phyloP scores from a whole-genome alignment of 1,140 invertebrate species.

The Brachionus manjavacas region DNA sequence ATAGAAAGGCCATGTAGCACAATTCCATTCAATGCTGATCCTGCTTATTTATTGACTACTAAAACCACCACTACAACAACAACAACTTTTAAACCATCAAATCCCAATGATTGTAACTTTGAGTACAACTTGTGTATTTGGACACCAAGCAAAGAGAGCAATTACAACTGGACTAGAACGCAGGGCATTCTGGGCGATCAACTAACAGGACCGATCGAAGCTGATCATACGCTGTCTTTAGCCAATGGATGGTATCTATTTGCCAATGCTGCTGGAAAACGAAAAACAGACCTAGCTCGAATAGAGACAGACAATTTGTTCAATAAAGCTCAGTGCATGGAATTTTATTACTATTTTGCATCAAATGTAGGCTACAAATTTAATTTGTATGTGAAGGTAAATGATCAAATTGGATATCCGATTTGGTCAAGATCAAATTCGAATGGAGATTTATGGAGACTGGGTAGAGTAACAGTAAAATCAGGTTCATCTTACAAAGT shows the following conservation, averaged over 20 bases:
- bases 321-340: slow-evolving; percentile 5
- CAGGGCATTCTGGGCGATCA: slow-evolving; percentile 5
- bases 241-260: slow-evolving; percentile 54
- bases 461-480: slow-evolving; percentile 46
- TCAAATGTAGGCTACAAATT: slow-evolving; percentile 5
- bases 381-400: slow-evolving; percentile 24
- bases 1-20: slow-evolving; percentile 48
- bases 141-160: neutral
- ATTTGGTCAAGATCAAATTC: slow-evolving; percentile 50
- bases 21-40: slow-evolving; percentile 47
- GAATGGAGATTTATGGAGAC: slow-evolving; percentile 52
- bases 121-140: slow-evolving; percentile 44
- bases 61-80: slow-evolving; percentile 31
- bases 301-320: neutral
- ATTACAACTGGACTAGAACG: slow-evolving; percentile 1
- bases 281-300: neutral
- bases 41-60: slow-evolving; percentile 43
- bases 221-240: slow-evolving; percentile 55
- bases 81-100: slow-evolving; percentile 41
- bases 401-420: neutral
- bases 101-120: slow-evolving; percentile 49
- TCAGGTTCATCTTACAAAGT: slow-evolving; percentile 32
- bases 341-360: slow-evolving; percentile 38
- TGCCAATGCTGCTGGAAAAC: neutral
- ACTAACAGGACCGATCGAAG: neutral